These are phyloP conservation scores for Pitta sordida DNA, from an alignment of 2,113 vertebrate genomes.

Conservation along the genomic window DNA sequence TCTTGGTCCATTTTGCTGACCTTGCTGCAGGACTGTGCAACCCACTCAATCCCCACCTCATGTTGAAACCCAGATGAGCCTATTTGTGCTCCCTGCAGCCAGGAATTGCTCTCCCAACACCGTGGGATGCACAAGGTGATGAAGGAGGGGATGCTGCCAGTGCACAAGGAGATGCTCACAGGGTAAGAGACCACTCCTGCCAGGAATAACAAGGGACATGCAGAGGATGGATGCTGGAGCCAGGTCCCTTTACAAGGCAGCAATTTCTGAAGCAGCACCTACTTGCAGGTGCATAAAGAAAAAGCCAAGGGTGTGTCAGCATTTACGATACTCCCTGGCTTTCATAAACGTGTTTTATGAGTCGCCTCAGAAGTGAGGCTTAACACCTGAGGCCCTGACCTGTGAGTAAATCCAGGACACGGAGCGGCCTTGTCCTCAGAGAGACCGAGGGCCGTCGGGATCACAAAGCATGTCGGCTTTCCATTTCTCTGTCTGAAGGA, in stretches of 20 bases:
- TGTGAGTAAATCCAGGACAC: not conserved
- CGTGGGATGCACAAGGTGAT: not conserved
- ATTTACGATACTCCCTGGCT: not conserved
- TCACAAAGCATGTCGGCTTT: not conserved
- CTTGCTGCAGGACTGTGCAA: not conserved
- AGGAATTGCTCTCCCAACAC: not conserved
- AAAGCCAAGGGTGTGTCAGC: not conserved
- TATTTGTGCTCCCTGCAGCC: not conserved
- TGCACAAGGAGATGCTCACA: rapidly evolving
- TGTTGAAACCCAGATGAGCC: not conserved
- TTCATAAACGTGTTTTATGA: not conserved
- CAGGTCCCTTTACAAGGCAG: not conserved
- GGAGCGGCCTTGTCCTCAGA: not conserved
- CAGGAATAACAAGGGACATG: not conserved
- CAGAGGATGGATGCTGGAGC: not conserved
- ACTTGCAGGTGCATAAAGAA: not conserved
- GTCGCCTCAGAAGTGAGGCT: not conserved
- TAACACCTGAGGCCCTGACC: conserved; percentile 5
- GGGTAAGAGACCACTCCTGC: not conserved
- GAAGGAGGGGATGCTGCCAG: not conserved
- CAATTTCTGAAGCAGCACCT: not conserved
- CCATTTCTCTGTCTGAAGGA: not conserved
- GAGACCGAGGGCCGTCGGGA: rapidly evolving
- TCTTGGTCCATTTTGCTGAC: not conserved
- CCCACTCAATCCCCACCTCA: rapidly evolving